Base-by-base conservation (phyloP, 2,113 vertebrate genomes). In the Mormyrus lacerda region DNA sequence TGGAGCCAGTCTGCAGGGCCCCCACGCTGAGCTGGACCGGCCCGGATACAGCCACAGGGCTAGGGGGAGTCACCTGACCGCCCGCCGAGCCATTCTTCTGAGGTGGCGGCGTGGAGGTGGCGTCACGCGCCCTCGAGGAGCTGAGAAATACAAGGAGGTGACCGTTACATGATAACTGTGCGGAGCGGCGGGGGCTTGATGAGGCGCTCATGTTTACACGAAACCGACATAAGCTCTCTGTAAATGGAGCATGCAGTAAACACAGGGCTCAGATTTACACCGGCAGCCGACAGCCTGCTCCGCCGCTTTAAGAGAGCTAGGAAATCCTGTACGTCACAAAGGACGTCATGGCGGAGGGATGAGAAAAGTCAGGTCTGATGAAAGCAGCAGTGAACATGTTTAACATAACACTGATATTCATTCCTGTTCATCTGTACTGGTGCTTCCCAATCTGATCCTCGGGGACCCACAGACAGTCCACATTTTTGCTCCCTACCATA, bases 71-170 rank as follows among this genome's bases (percentile, higher is more conserved):
- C 85, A 6, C 91, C 17, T 93, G 95, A 61, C 90, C 90, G 0
- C 93, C 48, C 61, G 91, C 84, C 45, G 90, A 93, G 0, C 97
- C 97, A 0, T 97, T 98, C 91, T 96, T 97, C 90, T 96, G 94
- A 0, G 96, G 94, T 0, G 94, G 93, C 4, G 96, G 92, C 42
- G 95, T 95, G 24, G 92, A 93, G 27, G 93, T 90, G 87, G 94
- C 61, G 7, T 99, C 98, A 90, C 97, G 97, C 0, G 93, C 50
- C 89, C 97, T 99, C 3, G 95, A 94, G 69, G 94, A 91, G 83
- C 97, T 98, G 8, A 0, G 90, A 53, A 65, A 6, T 69, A 87
- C 50, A 6, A n/a, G 39, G n/a, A 21, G 82, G 82, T 45, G 44
- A 45, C 31, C 35, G n/a, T 79, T 42, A 79, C 15, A 1, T 9